Evolutionary conservation across 2,888 invertebrate genomes (phyloP).

Genomic region (Pedicia rivosa): DNA sequence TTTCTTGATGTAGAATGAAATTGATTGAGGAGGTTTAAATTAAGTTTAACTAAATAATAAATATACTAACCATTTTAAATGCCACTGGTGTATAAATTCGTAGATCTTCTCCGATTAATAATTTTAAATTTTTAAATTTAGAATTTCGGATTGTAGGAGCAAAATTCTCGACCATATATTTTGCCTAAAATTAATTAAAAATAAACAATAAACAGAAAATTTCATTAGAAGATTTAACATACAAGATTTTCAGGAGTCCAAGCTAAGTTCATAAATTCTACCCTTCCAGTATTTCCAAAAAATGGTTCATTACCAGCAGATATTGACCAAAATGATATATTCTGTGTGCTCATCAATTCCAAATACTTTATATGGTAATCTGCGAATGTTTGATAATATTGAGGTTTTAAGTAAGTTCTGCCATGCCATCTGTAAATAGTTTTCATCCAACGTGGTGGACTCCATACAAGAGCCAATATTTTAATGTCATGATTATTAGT

Average conservation of each 20-base stretch:
- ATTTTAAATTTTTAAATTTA: slow-evolving; percentile 40
- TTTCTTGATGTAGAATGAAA: too few relatives aligned
- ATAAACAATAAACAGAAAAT: background rate
- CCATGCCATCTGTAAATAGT: slow-evolving; percentile 40
- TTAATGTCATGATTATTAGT: slow-evolving; percentile 20
- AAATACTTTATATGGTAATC: slow-evolving; percentile 69
- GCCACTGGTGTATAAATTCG: slow-evolving; percentile 46
- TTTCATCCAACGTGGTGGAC: slow-evolving; percentile 57
- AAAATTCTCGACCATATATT: slow-evolving; percentile 54
- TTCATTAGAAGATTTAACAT: slow-evolving; percentile 7
- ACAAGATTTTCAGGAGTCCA: slow-evolving; percentile 48
- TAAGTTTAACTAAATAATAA: too few relatives aligned
- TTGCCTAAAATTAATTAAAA: slow-evolving; percentile 41
- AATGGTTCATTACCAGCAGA: slow-evolving; percentile 80
- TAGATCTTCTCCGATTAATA: slow-evolving; percentile 66
- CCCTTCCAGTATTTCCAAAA: slow-evolving; percentile 39
- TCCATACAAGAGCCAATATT: slow-evolving; percentile 36
- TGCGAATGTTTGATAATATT: slow-evolving; percentile 65
- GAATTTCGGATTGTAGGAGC: slow-evolving; percentile 51
- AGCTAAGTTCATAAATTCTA: slow-evolving; percentile 55
- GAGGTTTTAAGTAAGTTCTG: slow-evolving; percentile 34
- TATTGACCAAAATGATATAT: slow-evolving; percentile 61
- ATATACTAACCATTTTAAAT: slow-evolving; percentile 44
- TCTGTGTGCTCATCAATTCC: slow-evolving; percentile 52
- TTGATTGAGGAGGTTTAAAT: too few relatives aligned